Base-by-base conservation (phyloP, 2,113 vertebrate genomes). In the Athene noctua region DNA sequence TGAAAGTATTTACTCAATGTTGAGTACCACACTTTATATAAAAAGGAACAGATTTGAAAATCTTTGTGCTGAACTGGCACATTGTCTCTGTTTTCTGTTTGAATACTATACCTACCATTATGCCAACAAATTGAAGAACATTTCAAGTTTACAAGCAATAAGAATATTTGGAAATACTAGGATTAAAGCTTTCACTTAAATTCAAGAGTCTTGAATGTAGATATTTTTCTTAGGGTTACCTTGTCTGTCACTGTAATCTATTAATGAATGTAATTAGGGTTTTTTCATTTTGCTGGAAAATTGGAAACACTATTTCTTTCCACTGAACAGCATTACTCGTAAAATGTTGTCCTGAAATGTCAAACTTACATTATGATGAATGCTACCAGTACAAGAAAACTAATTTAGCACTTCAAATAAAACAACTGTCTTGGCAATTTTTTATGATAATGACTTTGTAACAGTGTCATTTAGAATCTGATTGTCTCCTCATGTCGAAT, bases 331-430 rank as follows among this genome's bases (percentile, higher is more conserved):
- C 83, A 65, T 92, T 92, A 26, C 73, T 67, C 79, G 95, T 95
- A 92, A 92, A 92, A 89, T 89, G 89, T 96, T 97, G 86, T 91
- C 91, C 78, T 87, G 84, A 65, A 84, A 72, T 89, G 94, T 94
- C 95, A 96, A 92, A 94, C 91, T 87, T 92, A 63, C 73, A 79
- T 96, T 91, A 84, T 94, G 93, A 97, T 96, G 73, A 89, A 96
- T 96, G 27, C 84, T 91, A 34, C 86, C 40, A 52, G 40, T 75
- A 67, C 51, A 89, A 91, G 86, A 78, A 94, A 96, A 92, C 91
- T 92, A 92, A 96, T 96, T 95, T 95, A 96, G 91, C 86, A 94
- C 86, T 96, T 95, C 86, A 96, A 91, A 79, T 87, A 81, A 95
- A 96, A 59, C 80, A 94, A 91, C 55, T 0, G 0, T 95, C 86